Base-by-base conservation (phyloP, 2,797 vertebrate species). In the Lates japonicus region DNA sequence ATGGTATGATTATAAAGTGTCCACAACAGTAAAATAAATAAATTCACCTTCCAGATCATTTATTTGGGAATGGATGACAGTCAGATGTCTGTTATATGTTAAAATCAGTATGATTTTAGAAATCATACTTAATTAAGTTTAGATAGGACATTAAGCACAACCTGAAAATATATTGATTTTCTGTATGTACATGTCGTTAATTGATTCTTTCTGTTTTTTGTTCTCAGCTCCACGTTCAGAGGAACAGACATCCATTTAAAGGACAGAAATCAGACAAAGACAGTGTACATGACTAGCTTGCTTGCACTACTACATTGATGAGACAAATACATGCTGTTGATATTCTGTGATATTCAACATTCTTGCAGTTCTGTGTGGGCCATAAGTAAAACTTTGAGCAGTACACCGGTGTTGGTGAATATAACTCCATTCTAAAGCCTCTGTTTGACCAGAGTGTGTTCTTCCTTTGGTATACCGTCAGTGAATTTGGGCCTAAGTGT, bases 151-250 rank as follows among this genome's bases (percentile, higher is more conserved):
- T 20, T 5, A 51, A 19, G 17, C 8, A 8, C 1, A 35, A 29
- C 20, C 16, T 52, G 10, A 60, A 37, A 11, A 35, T 29, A 35
- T 29, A 16, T 9, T 52, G 8, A 19, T 51, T 7, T 7, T n/a
- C 3, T 64, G 4, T 49, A 10, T 59, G 22, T 9, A 0, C 2
- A 1, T 12, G 5, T 76, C 5, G n/a, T 46, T 17, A 19, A 31
- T 5, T 39, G 2, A 55, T 46, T 41, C 1, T 5, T 7, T 20
- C 13, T 33, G 0, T 35, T 51, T 4, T 81, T 48, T 79, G 74
- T 70, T 90, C 87, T 75, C 88, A 99, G 98, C 87, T 99, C 0
- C 89, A 94, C 0, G 93, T 98, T 88, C 94, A 93, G 80, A 93
- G 71, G 78, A 95, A 91, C 88, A 85, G 90, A 70, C 91, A 71